These are phyloP conservation scores for Ptychochromis oligacanthus DNA, from an alignment of 2,113 vertebrate genomes.

Conservation along the genomic window DNA sequence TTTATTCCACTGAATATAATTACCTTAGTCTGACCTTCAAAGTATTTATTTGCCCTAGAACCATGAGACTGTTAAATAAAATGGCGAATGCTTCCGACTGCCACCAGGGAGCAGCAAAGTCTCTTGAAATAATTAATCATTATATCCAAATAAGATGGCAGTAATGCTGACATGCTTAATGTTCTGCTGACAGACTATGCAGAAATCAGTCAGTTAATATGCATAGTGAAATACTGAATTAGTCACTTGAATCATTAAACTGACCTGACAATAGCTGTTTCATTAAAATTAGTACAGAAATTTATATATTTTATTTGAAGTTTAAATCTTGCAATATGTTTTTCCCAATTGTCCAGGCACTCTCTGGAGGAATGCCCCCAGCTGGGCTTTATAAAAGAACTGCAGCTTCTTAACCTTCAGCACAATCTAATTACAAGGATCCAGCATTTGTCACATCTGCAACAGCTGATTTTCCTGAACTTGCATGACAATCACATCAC, in stretches of 20 bases:
- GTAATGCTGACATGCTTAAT: neutral
- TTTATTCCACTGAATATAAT: neutral
- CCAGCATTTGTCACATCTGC: conserved; percentile 88
- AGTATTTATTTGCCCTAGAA: neutral
- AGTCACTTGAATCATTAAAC: neutral
- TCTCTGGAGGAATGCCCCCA: conserved; percentile 87
- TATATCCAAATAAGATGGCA: neutral
- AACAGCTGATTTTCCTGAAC: conserved; percentile 91
- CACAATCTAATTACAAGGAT: conserved; percentile 91
- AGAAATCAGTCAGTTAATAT: neutral
- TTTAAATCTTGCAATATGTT: neutral
- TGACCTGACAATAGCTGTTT: neutral
- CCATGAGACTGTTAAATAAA: neutral
- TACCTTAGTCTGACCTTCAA: neutral
- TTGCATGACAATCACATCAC: conserved; percentile 91
- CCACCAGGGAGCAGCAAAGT: conserved; percentile 78
- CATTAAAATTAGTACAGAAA: neutral
- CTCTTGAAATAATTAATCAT: neutral
- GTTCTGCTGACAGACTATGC: neutral
- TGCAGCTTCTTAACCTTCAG: conserved; percentile 91
- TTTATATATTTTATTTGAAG: neutral
- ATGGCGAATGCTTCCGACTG: neutral
- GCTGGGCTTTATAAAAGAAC: conserved; percentile 84
- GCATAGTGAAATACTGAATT: neutral
- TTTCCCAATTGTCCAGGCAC: conserved; percentile 73